Conservation (phyloP, 2,113 vertebrate species). For the Oostethus manadensis region DNA sequence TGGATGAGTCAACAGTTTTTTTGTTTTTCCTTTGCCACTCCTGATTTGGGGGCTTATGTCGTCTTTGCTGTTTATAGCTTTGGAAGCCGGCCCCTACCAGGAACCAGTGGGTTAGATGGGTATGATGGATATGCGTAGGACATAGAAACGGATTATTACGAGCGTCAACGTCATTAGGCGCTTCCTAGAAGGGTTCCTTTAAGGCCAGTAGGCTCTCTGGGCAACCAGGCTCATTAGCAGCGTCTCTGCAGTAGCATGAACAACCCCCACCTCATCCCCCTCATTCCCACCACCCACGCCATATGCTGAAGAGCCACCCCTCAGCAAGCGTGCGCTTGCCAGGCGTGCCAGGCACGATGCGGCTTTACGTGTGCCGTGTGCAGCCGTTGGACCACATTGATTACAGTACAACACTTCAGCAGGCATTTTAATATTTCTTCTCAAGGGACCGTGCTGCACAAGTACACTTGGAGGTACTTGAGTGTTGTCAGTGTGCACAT, state of each 20-base stretch:
- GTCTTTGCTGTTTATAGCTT: no score
- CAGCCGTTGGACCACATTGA: constrained; percentile 36
- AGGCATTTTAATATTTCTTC: no score
- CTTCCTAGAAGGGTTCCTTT: constrained; percentile 25
- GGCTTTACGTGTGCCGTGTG: constrained; percentile 59
- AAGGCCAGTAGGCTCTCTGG: constrained; percentile 48
- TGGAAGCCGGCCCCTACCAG: no score
- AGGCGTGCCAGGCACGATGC: constrained; percentile 53
- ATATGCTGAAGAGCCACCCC: constrained; percentile 63
- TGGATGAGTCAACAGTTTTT: neutral
- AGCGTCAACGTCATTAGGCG: neutral
- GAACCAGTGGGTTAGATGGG: no score
- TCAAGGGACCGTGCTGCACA: no score
- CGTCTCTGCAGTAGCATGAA: constrained; percentile 63
- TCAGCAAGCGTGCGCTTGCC: constrained; percentile 52
- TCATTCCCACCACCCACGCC: constrained; percentile 20
- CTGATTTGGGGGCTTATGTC: no score
- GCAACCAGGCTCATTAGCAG: constrained; percentile 60
- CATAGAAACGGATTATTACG: no score
- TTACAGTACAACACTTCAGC: no score
- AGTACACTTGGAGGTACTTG: no score
- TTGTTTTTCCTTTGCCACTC: no score
- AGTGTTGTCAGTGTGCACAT: no score
- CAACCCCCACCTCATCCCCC: constrained; percentile 39
- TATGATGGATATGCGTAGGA: no score